Percentiles rank a stretch among this genome's conserved stretches.
These are phyloP conservation scores for Ariopsis seemanni DNA, from an alignment of 2,113 vertebrate species.

Conservation along the genomic window DNA sequence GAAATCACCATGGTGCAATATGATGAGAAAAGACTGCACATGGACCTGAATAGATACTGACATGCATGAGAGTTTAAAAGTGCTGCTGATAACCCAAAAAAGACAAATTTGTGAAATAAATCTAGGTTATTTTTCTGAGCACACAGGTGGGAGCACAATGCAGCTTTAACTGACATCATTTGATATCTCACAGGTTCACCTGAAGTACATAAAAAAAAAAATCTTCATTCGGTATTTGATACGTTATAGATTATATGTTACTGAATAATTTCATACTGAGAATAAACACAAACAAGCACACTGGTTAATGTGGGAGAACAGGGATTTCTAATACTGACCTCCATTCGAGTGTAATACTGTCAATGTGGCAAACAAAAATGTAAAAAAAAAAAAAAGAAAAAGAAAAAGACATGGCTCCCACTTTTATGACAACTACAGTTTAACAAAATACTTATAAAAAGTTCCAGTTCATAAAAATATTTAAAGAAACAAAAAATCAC, in stretches of 20 bases:
- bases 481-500: conserved; percentile 19
- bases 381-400: background rate
- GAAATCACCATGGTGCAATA: background rate
- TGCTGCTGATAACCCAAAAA: conserved; percentile 24
- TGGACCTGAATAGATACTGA: conserved; percentile 8
- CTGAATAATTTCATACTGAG: conserved; percentile 18
- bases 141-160: background rate
- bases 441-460: conserved; percentile 21
- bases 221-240: conserved; percentile 39
- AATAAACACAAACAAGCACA: conserved; percentile 23
- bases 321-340: conserved; percentile 52
- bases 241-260: conserved; percentile 31
- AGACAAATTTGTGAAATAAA: background rate
- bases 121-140: background rate
- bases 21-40: background rate
- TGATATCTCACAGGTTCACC: conserved; percentile 9
- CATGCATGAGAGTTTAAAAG: conserved; percentile 38
- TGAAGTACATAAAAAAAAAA: background rate
- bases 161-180: background rate
- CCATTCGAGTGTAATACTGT: conserved; percentile 55
- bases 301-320: conserved; percentile 29
- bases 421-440: conserved; percentile 15
- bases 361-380: conserved; percentile 35
- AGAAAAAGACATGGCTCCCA: conserved; percentile 37
- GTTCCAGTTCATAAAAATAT: conserved; percentile 45